phyloP scores from a whole-genome alignment of 2,113 vertebrate genomes.

The Bagarius yarrelli region DNA sequence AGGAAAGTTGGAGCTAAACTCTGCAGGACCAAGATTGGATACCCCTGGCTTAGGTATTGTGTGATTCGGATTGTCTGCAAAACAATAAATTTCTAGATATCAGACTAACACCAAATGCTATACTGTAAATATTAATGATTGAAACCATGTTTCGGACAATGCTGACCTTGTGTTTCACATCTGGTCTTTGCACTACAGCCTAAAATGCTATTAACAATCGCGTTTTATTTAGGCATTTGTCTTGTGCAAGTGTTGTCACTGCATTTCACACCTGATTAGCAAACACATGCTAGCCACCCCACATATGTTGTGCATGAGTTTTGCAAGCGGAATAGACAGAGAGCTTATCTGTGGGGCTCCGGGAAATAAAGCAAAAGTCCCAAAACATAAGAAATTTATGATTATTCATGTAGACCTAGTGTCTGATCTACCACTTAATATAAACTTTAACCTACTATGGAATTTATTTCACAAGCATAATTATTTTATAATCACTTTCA shows the following conservation, averaged over 20 bases:
- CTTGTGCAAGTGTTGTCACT: slow-evolving; percentile 50
- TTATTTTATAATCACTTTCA: background rate
- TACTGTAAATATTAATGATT: background rate
- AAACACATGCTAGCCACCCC: slow-evolving; percentile 66
- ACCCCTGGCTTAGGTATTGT: background rate
- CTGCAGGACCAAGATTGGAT: too few relatives aligned
- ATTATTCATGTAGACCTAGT: background rate
- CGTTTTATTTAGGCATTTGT: slow-evolving; percentile 53
- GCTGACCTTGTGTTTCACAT: slow-evolving; percentile 57
- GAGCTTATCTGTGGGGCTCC: slow-evolving; percentile 46
- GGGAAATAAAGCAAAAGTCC: slow-evolving; percentile 53
- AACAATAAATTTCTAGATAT: background rate
- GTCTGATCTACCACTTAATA: background rate
- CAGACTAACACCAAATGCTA: background rate
- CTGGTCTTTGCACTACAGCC: slow-evolving; percentile 64
- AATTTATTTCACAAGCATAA: background rate
- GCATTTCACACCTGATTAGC: slow-evolving; percentile 74
- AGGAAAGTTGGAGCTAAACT: too few relatives aligned
- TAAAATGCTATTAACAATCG: slow-evolving; percentile 70
- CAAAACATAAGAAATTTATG: background rate
- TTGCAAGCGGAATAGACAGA: slow-evolving; percentile 40
- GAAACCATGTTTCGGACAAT: slow-evolving; percentile 22
- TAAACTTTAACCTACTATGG: background rate
- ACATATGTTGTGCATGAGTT: slow-evolving; percentile 64
- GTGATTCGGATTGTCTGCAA: background rate